These are phyloP conservation scores for Labeo catla DNA, from an alignment of 2,113 vertebrate genomes.

Conservation along the genomic window DNA sequence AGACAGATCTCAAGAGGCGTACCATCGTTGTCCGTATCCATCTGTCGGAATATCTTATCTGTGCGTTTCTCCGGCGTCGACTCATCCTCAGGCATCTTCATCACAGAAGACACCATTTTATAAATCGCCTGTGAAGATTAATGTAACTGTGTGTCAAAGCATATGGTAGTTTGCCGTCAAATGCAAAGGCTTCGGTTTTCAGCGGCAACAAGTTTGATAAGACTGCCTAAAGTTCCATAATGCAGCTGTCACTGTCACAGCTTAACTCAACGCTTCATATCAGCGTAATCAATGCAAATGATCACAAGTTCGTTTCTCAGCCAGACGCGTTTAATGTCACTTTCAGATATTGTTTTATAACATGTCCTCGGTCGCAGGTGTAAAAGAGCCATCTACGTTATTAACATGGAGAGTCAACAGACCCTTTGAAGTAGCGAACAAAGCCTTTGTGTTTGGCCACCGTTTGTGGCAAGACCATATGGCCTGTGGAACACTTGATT, in stretches of 20 bases:
- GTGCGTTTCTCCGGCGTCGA: constrained; percentile 97
- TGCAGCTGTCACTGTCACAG: background rate
- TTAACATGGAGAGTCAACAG: constrained; percentile 36
- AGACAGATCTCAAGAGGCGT: constrained; percentile 57
- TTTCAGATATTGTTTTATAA: constrained; percentile 26
- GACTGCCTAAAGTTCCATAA: background rate
- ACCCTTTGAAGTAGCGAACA: constrained; percentile 21
- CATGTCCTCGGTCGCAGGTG: background rate
- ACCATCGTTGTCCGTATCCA: constrained; percentile 98
- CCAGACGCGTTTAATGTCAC: background rate
- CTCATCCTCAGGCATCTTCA: constrained; percentile 99
- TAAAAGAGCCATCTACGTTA: constrained; percentile 23
- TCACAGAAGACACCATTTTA: constrained; percentile 94
- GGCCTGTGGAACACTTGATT: constrained; percentile 48
- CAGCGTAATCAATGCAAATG: constrained; percentile 11
- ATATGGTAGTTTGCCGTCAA: background rate
- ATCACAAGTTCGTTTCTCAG: background rate
- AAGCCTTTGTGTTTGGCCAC: constrained; percentile 29
- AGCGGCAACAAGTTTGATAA: background rate
- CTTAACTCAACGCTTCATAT: background rate
- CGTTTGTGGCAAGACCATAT: constrained; percentile 48
- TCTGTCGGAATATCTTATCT: constrained; percentile 98
- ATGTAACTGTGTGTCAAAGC: constrained; percentile 7
- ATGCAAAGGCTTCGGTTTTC: background rate
- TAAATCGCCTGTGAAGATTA: constrained; percentile 75